These are phyloP conservation scores for Cydia amplana DNA, from an alignment of 1,140 invertebrate genomes.

Conservation along the genomic window DNA sequence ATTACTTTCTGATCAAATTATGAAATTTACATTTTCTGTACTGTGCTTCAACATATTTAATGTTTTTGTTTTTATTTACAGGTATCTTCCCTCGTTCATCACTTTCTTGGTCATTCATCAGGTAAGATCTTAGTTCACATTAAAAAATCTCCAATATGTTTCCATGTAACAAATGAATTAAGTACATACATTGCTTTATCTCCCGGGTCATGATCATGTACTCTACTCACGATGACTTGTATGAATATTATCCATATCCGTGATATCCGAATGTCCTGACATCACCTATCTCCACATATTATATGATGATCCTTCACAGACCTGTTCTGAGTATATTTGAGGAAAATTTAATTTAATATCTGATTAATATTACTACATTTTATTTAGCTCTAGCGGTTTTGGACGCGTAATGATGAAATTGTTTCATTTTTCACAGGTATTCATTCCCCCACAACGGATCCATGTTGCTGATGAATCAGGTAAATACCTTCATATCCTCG, in stretches of 20 bases:
- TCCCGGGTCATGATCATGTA: too few relatives aligned
- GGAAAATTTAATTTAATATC: slow-evolving; percentile 19
- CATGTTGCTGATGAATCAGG: slow-evolving; percentile 57
- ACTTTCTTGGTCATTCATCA: background rate
- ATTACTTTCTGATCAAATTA: slow-evolving; percentile 4
- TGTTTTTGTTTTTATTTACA: background rate
- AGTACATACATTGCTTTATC: background rate
- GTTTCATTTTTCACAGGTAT: background rate
- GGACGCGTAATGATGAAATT: background rate
- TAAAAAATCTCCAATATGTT: background rate
- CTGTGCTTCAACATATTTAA: background rate
- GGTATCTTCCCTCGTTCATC: background rate
- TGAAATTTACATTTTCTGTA: background rate
- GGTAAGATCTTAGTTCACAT: background rate
- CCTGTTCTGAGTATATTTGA: slow-evolving; percentile 41
- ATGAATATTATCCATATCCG: background rate
- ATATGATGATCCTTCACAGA: slow-evolving; percentile 37
- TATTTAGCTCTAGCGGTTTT: background rate
- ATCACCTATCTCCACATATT: background rate
- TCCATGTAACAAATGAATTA: too few relatives aligned
- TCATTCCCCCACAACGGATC: background rate
- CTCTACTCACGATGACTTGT: background rate
- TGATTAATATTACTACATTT: background rate
- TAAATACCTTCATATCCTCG: slow-evolving; percentile 38
- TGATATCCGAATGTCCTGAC: background rate